A percentile compares a stretch with the other conserved stretches of the same genome.
These are phyloP conservation scores for Campoletis raptor DNA, from an alignment of 2,888 invertebrate genomes.

Conservation along the genomic window DNA sequence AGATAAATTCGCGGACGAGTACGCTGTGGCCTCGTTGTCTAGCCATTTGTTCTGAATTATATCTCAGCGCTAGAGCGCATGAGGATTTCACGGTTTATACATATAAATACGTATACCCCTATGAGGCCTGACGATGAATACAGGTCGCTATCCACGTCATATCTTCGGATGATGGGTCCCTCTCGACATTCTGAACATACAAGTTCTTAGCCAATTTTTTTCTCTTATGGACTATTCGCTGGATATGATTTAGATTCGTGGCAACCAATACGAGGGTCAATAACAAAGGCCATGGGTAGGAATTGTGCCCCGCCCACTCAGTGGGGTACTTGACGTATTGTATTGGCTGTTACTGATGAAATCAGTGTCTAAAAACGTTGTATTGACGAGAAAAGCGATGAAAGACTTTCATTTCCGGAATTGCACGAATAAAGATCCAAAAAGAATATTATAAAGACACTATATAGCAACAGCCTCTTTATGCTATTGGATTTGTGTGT, in stretches of 20 bases:
- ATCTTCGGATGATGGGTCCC: not conserved
- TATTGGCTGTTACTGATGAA: not conserved
- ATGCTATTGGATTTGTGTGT: not conserved
- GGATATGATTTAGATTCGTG: not conserved
- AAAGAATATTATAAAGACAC: not conserved
- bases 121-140: not conserved
- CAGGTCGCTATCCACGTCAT: not conserved
- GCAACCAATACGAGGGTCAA: not conserved
- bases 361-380: not conserved
- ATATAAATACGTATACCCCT: not conserved
- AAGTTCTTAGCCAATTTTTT: not conserved
- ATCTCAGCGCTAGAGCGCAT: constrained; percentile 47
- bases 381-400: not conserved
- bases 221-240: not conserved
- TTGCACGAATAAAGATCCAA: not conserved
- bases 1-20: constrained; percentile 65
- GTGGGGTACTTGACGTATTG: not conserved
- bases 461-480: not conserved
- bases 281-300: not conserved
- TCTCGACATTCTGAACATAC: not conserved
- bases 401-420: not conserved
- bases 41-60: constrained; percentile 69
- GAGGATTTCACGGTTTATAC: constrained; percentile 43
- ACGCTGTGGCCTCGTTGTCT: constrained; percentile 62
- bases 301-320: not conserved